Evolutionary conservation across 2,888 invertebrate genomes (phyloP).

Genomic region (Ormyrus nitidulus): DNA sequence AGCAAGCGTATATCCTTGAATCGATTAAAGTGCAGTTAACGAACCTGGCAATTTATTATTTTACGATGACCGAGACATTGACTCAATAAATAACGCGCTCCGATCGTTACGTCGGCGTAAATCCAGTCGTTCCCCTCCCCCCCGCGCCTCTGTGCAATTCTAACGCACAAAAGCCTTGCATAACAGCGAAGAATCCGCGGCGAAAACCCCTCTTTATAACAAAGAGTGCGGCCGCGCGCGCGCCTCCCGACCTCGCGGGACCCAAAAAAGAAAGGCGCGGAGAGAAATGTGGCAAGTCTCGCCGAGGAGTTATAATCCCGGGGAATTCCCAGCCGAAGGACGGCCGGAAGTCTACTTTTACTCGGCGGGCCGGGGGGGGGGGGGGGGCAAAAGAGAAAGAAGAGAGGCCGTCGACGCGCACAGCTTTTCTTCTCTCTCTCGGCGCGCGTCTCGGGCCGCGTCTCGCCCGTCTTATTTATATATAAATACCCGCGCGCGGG

Average conservation of each 20-base stretch:
- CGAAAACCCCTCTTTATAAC: too few relatives aligned
- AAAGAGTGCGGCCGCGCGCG: not conserved
- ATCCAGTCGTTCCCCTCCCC: too few relatives aligned
- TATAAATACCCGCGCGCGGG: too few relatives aligned
- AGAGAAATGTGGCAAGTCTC: constrained; percentile 42
- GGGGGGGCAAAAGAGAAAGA: not conserved
- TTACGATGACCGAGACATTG: too few relatives aligned
- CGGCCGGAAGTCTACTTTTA: constrained; percentile 57
- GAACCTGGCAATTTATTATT: too few relatives aligned
- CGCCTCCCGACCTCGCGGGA: not conserved
- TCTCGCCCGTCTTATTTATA: not conserved
- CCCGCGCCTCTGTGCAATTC: too few relatives aligned
- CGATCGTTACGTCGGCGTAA: too few relatives aligned
- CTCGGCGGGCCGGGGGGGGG: constrained; percentile 3
- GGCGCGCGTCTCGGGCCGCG: not conserved
- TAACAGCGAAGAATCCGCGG: too few relatives aligned
- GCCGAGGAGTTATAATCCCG: constrained; percentile 28
- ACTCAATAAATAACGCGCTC: too few relatives aligned
- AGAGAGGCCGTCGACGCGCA: not conserved
- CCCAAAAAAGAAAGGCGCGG: not conserved
- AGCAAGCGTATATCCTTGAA: too few relatives aligned
- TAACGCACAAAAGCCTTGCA: too few relatives aligned
- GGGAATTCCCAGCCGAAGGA: constrained; percentile 55
- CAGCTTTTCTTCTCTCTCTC: not conserved
- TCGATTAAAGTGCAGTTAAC: too few relatives aligned